Base-by-base conservation (phyloP, 2,113 vertebrate species). In the Eudyptes chrysolophus region DNA sequence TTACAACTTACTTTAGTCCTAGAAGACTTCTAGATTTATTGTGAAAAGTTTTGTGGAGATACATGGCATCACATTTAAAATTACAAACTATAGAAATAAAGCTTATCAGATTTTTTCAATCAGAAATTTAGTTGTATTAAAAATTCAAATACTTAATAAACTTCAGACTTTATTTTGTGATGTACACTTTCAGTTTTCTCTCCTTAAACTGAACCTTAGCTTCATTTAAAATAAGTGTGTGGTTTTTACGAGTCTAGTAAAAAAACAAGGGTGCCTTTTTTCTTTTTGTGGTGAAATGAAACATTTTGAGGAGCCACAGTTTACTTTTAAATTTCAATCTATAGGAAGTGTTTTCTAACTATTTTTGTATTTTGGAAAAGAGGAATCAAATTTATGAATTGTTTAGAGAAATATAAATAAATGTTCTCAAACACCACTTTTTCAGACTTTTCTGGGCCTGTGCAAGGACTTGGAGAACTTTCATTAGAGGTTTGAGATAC, bases 21-120 rank as follows among this genome's bases (percentile, higher is more conserved):
- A 78, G 30, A 72, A 77, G 3, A 69, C 7, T 55, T 8, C 34
- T 42, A 48, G 30, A 61, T 36, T 68, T 58, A 22, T 25, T 68
- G 7, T 36, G 32, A 64, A 83, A 24, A 46, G 1, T 60, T 82
- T 74, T 51, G 7, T 76, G 17, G 12, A 44, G 21, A n/a, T 30
- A 55, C 1, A 3, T 68, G 13, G 11, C 34, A 49, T 16, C 13
- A 13, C 3, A 79, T 72, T 92, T 83, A 46, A 61, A 30, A 81
- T 51, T 0, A 0, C 4, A 55, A 32, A 13, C 7, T 40, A 7
- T 1, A 42, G 10, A 81, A 51, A 46, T n/a, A 46, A 66, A 62
- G 11, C 2, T 82, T 26, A 42, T 22, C 9, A 46, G 6, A 5
- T 18, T 66, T 77, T 49, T 75, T 36, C 1, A 58, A 24, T 49